Evolutionary conservation across 2,113 vertebrate genomes (phyloP).

Genomic region (Embiotoca jacksoni): DNA sequence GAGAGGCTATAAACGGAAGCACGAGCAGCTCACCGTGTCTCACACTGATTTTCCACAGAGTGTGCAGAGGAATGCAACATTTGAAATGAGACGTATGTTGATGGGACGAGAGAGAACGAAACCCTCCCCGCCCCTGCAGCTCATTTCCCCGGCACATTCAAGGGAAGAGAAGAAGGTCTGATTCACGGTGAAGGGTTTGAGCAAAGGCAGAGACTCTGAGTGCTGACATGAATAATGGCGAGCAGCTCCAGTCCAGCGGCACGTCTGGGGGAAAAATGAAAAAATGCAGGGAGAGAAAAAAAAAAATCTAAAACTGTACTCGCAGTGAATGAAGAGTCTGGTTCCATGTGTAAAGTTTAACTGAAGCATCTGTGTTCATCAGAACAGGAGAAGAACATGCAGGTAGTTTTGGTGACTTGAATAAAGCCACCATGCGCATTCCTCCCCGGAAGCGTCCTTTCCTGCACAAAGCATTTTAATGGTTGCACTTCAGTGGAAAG

Average conservation of each 20-base stretch:
- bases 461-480: not conserved
- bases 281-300: slow-evolving; percentile 9
- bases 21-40: not conserved
- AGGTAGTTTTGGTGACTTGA: not conserved
- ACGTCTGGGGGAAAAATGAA: slow-evolving; percentile 59
- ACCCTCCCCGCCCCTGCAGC: not conserved
- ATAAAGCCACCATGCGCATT: not conserved
- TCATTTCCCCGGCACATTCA: slow-evolving; percentile 12
- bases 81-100: slow-evolving; percentile 4
- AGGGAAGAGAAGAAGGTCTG: slow-evolving; percentile 18
- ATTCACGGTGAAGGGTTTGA: slow-evolving; percentile 51
- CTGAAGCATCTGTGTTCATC: not conserved
- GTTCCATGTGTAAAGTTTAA: slow-evolving; percentile 4
- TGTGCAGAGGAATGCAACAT: not conserved
- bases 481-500: slow-evolving; percentile 1
- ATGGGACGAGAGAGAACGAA: not conserved
- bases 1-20: slow-evolving; percentile 20
- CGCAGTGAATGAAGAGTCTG: slow-evolving; percentile 7
- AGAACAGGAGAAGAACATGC: not conserved
- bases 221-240: slow-evolving; percentile 70
- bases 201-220: slow-evolving; percentile 63
- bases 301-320: not conserved
- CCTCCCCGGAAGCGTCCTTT: not conserved
- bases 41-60: not conserved
- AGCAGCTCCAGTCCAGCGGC: slow-evolving; percentile 48